Base-by-base conservation (phyloP, 1,140 invertebrate species). In the Matsumurasca onukii region DNA sequence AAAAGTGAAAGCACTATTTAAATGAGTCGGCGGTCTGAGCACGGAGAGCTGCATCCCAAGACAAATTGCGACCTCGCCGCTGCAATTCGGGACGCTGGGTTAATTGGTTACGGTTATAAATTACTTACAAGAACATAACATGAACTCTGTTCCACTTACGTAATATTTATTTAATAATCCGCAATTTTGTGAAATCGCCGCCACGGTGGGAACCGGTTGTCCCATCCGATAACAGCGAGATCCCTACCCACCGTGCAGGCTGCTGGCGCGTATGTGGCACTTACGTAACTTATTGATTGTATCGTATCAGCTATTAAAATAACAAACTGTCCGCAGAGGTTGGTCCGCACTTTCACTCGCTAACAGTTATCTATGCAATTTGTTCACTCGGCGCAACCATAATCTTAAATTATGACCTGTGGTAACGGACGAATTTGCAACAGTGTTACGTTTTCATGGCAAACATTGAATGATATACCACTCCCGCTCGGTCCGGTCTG, bases 161-260 rank as follows among this genome's bases (percentile, higher is more conserved):
- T 52, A 52, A 52, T 52, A 20, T 52, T 52, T 52, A 52, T 52
- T 52, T 52, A 52, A 52, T 52, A 52, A 52, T 52, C 20, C 20
- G 49, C 49, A 52, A 52, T 52, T 52, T 52, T 52, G 12, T 22
- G 20, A 52, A 52, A 52, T 52, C 20, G 49, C 49, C 49, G 12
- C 3, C 5, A n/a, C n/a, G n/a, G n/a, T 52, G 5, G 17, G 17
- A 39, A 39, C 34, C 34, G 34, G 34, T 39, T 39, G 17, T 17
- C 34, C 5, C 49, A 52, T 52, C 49, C 49, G 49, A 52, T 52
- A 52, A n/a, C n/a, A 3, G 49, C 20, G 20, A 22, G 5, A 12
- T 22, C 49, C 20, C 3, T 52, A 52, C 49, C 3, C 3, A 52
- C 12, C 49, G 49, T 9, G n/a, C n/a, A n/a, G n/a, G 34, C 34